A percentile compares a stretch with the other conserved stretches of the same genome.
Conservation (phyloP, 2,113 vertebrate genomes). For the Psilopogon haemacephalus region DNA sequence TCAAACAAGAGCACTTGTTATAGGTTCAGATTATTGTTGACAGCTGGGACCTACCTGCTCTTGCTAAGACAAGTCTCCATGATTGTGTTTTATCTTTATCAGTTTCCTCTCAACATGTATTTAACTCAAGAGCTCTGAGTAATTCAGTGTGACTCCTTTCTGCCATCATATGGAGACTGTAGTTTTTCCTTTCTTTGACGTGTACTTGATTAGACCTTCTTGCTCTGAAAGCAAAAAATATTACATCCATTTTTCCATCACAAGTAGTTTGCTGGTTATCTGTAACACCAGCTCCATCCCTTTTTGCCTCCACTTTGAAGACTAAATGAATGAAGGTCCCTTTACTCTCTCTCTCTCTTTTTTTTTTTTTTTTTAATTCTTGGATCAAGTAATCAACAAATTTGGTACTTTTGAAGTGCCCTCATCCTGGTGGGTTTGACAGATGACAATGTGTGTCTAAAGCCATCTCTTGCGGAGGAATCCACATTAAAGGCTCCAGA, state of each 20-base stretch:
- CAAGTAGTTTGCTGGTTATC: background rate
- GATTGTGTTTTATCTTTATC: constrained; percentile 57
- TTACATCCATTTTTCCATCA: background rate
- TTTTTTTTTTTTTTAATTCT: background rate
- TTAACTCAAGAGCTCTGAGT: constrained; percentile 17
- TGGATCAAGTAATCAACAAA: background rate
- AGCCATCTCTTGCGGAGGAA: background rate
- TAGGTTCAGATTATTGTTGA: constrained; percentile 57
- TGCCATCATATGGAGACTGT: background rate
- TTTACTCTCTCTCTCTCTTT: background rate
- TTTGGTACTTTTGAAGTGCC: background rate
- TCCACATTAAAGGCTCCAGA: background rate
- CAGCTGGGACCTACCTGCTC: constrained; percentile 46
- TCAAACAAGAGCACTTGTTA: constrained; percentile 52
- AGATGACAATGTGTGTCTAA: background rate
- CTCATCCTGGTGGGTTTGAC: background rate
- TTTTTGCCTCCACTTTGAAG: background rate
- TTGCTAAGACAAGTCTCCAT: constrained; percentile 19
- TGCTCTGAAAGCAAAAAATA: background rate
- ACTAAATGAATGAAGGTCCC: background rate
- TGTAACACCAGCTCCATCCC: background rate
- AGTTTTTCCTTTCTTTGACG: background rate
- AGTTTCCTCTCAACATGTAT: constrained; percentile 6
- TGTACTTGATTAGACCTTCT: background rate
- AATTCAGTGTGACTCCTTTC: background rate